Percentiles rank a stretch among this genome's conserved stretches.
Conservation (phyloP, 2,113 vertebrate genomes). For the Xiphophorus hellerii region DNA sequence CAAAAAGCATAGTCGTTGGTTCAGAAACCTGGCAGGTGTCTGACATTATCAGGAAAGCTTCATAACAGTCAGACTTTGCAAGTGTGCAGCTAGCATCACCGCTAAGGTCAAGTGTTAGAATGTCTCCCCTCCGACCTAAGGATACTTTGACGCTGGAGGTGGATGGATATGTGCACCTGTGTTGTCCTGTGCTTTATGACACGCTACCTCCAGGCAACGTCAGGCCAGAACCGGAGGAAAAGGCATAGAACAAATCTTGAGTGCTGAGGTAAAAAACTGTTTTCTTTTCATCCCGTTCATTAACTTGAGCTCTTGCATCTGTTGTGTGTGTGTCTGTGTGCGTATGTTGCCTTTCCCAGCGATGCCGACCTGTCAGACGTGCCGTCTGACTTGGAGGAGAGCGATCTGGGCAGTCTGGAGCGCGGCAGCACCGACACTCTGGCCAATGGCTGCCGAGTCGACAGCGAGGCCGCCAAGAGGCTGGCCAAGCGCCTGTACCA, state of each 20-base stretch:
- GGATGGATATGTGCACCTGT: no score
- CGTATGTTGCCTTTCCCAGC: conserved; percentile 66
- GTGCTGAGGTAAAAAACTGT: neutral
- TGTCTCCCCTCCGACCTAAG: neutral
- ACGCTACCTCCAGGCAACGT: neutral
- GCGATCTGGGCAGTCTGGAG: conserved; percentile 90
- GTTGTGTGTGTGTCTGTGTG: conserved; percentile 33
- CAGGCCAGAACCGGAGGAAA: neutral
- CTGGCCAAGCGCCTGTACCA: conserved; percentile 93
- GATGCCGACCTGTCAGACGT: conserved; percentile 90
- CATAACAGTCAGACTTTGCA: neutral
- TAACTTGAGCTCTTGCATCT: conserved; percentile 44
- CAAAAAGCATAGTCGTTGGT: neutral
- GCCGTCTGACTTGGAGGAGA: conserved; percentile 90
- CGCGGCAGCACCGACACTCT: conserved; percentile 90
- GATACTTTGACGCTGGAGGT: no score
- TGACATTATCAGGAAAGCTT: neutral
- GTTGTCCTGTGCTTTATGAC: no score
- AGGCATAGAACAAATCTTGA: neutral
- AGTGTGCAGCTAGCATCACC: neutral
- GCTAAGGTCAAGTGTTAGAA: neutral
- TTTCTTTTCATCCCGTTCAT: conserved; percentile 40
- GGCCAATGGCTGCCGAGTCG: conserved; percentile 91
- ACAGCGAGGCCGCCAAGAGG: conserved; percentile 88
- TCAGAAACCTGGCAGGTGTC: neutral